Evolutionary conservation across 2,113 vertebrate genomes (phyloP), one percentile per base, ranked within the genome.

Genomic region (Morone chrysops): DNA sequence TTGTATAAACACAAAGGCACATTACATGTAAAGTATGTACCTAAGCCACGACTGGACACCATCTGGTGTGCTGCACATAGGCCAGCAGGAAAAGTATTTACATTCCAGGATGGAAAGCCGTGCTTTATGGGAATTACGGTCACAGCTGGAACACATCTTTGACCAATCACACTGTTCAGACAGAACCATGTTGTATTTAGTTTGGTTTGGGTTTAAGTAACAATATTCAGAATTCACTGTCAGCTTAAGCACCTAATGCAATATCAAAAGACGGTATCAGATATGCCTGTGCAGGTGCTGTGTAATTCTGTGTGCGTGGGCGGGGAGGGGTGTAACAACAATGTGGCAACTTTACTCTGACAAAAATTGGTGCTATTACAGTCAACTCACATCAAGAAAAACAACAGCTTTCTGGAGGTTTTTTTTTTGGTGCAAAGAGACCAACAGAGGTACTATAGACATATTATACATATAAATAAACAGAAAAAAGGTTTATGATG

Each of bases 41-140:
- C 25, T 59, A 78, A 61, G 18, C 31, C 75, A 25, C 80, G 56
- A 77, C 78, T 88, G 82, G 70, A 75, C 63, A 25, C 81, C 85
- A 91, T 91, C 85, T 91, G 81, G 54, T 62, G 72, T 7, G 18
- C 48, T 20, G 17, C 11, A 41, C 57, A 54, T 48, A 5, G 53
- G 60, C 53, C 60, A 22, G 61, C 0, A 45, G 20, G 48, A 47
- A 36, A 59, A 25, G 6, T 75, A n/a, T 81, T 87, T 81, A 82
- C 54, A 74, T 76, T 79, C 56, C 75, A 22, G 40, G 36, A 31
- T 50, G 48, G 68, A 88, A 83, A 63, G 61, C 61, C 2, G 17
- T 56, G 69, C 47, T 25, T 61, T 31, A 36, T 31, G 48, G 59
- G 76, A 75, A 70, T 73, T 65, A 57, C 40, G 1, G 13, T 4